Evolutionary conservation across 2,113 vertebrate genomes (phyloP), one percentile per base, ranked within the genome.

Genomic region (Ptilonorhynchus violaceus): DNA sequence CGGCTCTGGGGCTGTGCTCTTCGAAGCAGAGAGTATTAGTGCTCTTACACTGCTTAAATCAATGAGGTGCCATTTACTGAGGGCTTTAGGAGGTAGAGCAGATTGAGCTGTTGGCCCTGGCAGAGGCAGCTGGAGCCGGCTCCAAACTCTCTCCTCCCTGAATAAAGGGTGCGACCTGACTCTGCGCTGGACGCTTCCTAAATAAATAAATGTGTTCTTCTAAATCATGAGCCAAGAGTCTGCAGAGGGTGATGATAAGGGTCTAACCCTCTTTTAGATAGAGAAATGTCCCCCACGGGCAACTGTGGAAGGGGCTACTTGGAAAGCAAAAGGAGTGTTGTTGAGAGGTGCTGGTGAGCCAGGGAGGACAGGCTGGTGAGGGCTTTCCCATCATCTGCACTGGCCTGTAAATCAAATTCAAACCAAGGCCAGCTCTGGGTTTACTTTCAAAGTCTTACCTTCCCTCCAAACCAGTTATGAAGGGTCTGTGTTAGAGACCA

Each of bases 91-190:
- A 73, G 55, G 46, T 30, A 52, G 74, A 69, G 17, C 52, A 67
- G 56, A 18, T 86, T 1, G 31, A 58, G 33, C 37, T 63, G 8
- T 27, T 88, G 0, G 3, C 35, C 44, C 46, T 47, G 76, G 31
- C 15, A 7, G 76, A 56, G 67, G 31, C 75, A 21, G 39, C 81
- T 92, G 44, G 35, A 83, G 68, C 30, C 3, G 22, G 35, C 55
- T 76, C 55, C 52, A 18, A 2, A 25, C 1, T n/a, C 44, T 55
- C 5, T 25, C 7, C 44, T 60, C 19, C 24, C 31, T 44, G 4
- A 44, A 24, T 33, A 37, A 28, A 73, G 77, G 42, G 24, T 41
- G 10, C 1, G 7, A 35, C 41, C 37, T 0, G 2, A 6, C 13
- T 25, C 60, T 52, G 85, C 9, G 0, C 24, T 52, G 37, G 58